Evolutionary conservation across 2,113 vertebrate genomes (phyloP).

Genomic region (Apodemus speciosus): DNA sequence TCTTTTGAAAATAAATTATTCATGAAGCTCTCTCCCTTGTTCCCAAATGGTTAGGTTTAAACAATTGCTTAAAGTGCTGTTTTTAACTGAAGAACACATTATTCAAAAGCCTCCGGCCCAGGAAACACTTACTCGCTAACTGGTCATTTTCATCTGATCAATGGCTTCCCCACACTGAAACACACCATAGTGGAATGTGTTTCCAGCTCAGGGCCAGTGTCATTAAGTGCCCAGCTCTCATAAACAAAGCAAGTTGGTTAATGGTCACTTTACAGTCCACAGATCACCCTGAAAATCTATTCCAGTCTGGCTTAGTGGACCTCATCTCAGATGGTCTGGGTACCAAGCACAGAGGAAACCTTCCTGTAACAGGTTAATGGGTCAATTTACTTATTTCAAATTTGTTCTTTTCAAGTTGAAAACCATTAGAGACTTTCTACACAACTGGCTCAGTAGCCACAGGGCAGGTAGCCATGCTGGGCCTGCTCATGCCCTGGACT

Average conservation of each 20-base stretch:
- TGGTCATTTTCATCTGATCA: conserved; percentile 77
- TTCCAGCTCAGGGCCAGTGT: not conserved
- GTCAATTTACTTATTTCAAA: conserved; percentile 72
- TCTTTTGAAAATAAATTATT: conserved; percentile 78
- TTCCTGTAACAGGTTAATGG: conserved; percentile 68
- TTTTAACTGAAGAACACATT: conserved; percentile 78
- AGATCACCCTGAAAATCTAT: conserved; percentile 29
- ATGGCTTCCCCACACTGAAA: conserved; percentile 46
- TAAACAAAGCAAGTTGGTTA: conserved; percentile 41
- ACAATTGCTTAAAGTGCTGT: conserved; percentile 81
- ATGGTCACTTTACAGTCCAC: conserved; percentile 42
- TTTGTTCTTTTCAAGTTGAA: conserved; percentile 70
- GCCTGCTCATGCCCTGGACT: not conserved
- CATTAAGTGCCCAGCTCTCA: conserved; percentile 40
- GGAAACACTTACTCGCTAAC: conserved; percentile 76
- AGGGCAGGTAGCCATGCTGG: not conserved
- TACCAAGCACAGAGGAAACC: conserved; percentile 35
- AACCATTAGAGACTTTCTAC: conserved; percentile 56
- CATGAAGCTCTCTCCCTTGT: conserved; percentile 68
- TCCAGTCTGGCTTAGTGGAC: not conserved
- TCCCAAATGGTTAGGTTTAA: conserved; percentile 78
- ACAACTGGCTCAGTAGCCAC: conserved; percentile 38
- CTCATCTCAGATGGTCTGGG: conserved; percentile 29
- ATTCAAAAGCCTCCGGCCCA: conserved; percentile 71
- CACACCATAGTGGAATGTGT: not conserved